phyloP scores from a whole-genome alignment of 2,888 invertebrate genomes.

The Thymelicus acteon region DNA sequence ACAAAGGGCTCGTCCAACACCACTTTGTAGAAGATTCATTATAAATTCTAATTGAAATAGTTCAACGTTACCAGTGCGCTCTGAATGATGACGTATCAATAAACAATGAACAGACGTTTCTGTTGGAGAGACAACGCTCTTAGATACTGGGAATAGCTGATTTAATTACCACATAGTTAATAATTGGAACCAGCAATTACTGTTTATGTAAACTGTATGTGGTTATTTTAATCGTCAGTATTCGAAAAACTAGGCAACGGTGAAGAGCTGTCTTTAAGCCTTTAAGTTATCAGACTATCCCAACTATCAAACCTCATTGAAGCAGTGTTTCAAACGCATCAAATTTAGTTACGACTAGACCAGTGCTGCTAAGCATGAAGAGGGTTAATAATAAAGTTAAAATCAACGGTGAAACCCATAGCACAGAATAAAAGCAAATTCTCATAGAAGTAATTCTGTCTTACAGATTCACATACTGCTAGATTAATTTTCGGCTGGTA shows the following conservation, averaged over 20 bases:
- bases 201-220: too few relatives aligned
- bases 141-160: slow-evolving; percentile 25
- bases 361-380: too few relatives aligned
- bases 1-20: not conserved
- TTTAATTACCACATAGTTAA: slow-evolving; percentile 18
- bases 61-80: slow-evolving; percentile 25
- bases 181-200: slow-evolving; percentile 5
- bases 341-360: too few relatives aligned
- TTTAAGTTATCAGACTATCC: not conserved
- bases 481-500: too few relatives aligned
- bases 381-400: too few relatives aligned
- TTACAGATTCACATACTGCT: too few relatives aligned
- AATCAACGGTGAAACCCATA: too few relatives aligned
- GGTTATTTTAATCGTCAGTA: too few relatives aligned
- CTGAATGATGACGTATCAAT: slow-evolving; percentile 21
- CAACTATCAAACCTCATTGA: not conserved
- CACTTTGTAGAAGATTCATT: slow-evolving; percentile 31
- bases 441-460: too few relatives aligned
- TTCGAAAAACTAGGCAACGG: not conserved
- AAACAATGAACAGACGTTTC: slow-evolving; percentile 24
- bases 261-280: not conserved
- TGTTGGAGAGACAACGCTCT: slow-evolving; percentile 18
- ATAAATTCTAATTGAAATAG: slow-evolving; percentile 33
- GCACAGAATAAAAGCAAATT: too few relatives aligned
- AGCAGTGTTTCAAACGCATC: too few relatives aligned